Evolutionary conservation across 2,113 vertebrate genomes (phyloP), one percentile per base, ranked within the genome.

Genomic region (Proterorhinus semilunaris): DNA sequence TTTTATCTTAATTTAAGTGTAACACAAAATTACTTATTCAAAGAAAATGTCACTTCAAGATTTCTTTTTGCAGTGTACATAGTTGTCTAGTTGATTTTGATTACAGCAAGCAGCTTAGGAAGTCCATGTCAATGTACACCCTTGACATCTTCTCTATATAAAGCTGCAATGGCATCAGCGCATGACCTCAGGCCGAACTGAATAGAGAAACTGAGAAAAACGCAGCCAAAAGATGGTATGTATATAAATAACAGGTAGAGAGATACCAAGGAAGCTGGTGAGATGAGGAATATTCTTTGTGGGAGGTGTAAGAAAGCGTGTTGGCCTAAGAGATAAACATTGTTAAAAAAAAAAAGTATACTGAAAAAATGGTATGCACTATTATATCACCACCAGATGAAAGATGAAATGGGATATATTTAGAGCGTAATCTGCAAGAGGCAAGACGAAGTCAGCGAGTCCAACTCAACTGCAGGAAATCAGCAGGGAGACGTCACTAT

Each of bases 331-430:
- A 76, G 79, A 65, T 77, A 80, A 71, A 70, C 53, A 62, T 44
- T 17, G 48, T 36, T 72, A 86, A 83, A 87, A 74, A 74, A 77
- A 70, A 58, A 87, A 72, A 77, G 80, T 82, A 45, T 66, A 57
- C 69, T 66, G 27, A 71, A 76, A 88, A 84, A 88, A 84, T 76
- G 52, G 72, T 74, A 81, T 86, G 71, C 17, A 9, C 67, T 72
- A 69, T 78, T 86, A 76, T 73, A 69, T 83, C 77, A 85, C 75
- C 43, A 71, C 69, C 68, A 89, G 86, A 89, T 89, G 84, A 88
- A 87, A 87, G 87, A 87, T 79, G 83, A 85, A 78, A 76, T 12
- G 15, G 6, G 72, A 81, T 90, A 87, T 85, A 83, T 84, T 90
- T 89, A 89, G 82, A 76, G 59, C 67, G 46, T 87, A 86, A 88